Percentiles rank a stretch among this genome's conserved stretches.
These are phyloP conservation scores for Catharus bicknelli DNA, from an alignment of 2,113 vertebrate genomes.

Conservation along the genomic window DNA sequence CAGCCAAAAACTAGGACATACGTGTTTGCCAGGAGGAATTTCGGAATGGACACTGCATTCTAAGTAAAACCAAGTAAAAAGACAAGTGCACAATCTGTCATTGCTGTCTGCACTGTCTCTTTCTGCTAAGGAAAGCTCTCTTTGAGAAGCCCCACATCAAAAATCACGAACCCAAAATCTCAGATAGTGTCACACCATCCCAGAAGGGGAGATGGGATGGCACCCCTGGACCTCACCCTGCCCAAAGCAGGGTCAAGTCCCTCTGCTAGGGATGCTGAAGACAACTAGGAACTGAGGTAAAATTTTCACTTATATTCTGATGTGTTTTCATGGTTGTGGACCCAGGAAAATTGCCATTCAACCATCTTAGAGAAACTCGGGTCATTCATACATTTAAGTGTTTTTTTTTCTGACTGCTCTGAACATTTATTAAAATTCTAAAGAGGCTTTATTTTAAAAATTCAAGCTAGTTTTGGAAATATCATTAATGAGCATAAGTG, in stretches of 20 bases:
- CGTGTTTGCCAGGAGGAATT: background rate
- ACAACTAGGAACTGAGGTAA: background rate
- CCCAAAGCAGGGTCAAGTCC: background rate
- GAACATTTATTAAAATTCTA: background rate
- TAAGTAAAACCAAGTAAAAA: constrained; percentile 25
- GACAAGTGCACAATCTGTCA: background rate
- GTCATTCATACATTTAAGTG: background rate
- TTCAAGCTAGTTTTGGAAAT: constrained; percentile 9
- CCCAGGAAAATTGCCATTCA: background rate
- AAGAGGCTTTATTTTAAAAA: constrained; percentile 26
- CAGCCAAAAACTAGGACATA: constrained; percentile 1
- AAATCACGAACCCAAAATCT: background rate
- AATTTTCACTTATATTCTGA: background rate
- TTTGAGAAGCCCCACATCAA: background rate
- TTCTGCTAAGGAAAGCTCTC: background rate
- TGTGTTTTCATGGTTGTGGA: background rate
- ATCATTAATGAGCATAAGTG: background rate
- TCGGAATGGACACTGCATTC: background rate
- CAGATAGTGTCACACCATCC: background rate
- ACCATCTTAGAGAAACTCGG: background rate
- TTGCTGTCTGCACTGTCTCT: background rate
- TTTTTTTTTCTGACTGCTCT: background rate
- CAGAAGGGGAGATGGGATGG: background rate
- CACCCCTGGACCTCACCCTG: background rate
- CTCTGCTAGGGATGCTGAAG: background rate